Evolutionary conservation across 2,888 invertebrate species (phyloP), one percentile per base, ranked within the genome.

Genomic region (Carterocephalus palaemon): DNA sequence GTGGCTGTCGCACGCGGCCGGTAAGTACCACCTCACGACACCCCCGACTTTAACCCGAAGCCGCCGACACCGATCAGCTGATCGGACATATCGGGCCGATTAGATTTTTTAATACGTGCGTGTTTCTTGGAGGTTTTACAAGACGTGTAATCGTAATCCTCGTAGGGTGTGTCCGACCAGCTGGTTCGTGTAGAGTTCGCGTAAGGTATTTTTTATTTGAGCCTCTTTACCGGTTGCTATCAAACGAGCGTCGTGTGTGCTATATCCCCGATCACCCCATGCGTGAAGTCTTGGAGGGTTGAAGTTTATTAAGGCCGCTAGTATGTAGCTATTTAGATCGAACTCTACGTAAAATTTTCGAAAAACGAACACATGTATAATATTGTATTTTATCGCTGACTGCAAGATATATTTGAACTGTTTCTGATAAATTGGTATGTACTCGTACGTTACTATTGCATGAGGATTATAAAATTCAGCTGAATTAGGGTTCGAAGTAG

Each of bases 1-100:
- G 85, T 86, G 85, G 86, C 83, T 86, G 75, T 76, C 77, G 64
- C 69, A 75, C 69, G 78, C 85, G 79, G 81, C 84, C 85, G 87
- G 87, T 88, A 65, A 86, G 86, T 86, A 77, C 73, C 9, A 45
- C 43, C 32, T 39, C 46, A 38, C 29, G 37, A 45, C 23, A 39
- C 33, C 16, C 31, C 23, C 28, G 31, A 10, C 34, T 34, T 13
- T 10, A 9, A n/a, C 6, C n/a, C 10, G 24, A 3, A 7, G 17
- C 13, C 45, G 45, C 13, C 22, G 12, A 8, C 31, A 17, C 42
- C 56, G 60, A 74, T 67, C 83, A 82, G 79, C 81, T 80, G 80
- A 70, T 79, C 54, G 56, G 38, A 47, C 56, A 52, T 58, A 55
- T 54, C 57, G 56, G 60, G 56, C 20, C 60, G 62, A 59, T 59